phyloP scores from a whole-genome alignment of 2,797 vertebrate species.

The Lophius americanus region DNA sequence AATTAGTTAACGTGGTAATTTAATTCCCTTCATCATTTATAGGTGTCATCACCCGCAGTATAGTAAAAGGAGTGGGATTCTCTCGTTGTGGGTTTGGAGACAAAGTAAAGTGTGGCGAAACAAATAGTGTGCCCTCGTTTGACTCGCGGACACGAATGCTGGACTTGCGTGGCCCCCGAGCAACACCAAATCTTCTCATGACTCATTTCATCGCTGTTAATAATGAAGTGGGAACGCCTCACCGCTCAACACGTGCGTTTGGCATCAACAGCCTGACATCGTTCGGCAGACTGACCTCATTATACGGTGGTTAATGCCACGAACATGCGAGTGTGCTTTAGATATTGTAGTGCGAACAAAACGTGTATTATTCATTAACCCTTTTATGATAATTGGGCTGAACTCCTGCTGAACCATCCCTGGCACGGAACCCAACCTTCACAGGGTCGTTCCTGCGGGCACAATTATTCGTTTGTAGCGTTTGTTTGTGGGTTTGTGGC shows the following conservation, averaged over 20 bases:
- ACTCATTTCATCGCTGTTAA: conserved; percentile 63
- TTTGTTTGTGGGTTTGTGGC: not conserved
- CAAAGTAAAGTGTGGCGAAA: conserved; percentile 52
- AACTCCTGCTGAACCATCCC: not conserved
- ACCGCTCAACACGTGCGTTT: conserved; percentile 29
- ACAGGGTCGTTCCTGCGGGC: too few species aligned
- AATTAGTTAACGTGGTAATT: conserved; percentile 64
- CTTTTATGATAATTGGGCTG: not conserved
- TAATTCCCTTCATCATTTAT: conserved; percentile 63
- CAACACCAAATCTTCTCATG: conserved; percentile 54
- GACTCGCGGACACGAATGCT: conserved; percentile 51
- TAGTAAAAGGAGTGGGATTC: conserved; percentile 30
- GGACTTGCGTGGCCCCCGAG: conserved; percentile 51
- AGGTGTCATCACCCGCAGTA: conserved; percentile 41
- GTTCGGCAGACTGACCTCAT: conserved; percentile 20
- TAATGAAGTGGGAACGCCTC: conserved; percentile 56
- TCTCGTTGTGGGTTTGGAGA: conserved; percentile 39
- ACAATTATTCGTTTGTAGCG: too few species aligned
- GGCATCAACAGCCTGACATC: conserved; percentile 21
- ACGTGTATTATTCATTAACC: not conserved
- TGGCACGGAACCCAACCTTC: too few species aligned
- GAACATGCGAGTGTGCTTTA: not conserved
- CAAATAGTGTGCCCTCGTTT: conserved; percentile 51
- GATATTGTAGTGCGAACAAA: conserved; percentile 7
- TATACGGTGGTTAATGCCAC: conserved; percentile 5